Base-by-base conservation (phyloP, 2,113 vertebrate species). In the Cottus gobio region DNA sequence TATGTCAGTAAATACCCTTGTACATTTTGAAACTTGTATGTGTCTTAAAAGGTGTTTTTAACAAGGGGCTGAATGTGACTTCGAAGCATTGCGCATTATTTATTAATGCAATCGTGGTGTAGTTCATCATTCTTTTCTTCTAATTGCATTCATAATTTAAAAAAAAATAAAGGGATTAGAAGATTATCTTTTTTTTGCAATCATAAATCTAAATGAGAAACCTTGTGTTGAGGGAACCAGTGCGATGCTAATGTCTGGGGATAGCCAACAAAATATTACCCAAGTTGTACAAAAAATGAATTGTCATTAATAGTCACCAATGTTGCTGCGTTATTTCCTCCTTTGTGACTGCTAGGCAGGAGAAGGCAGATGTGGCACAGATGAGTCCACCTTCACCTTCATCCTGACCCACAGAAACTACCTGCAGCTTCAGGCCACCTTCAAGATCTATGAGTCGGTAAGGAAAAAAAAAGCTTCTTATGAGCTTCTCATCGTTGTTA, bases 351-450 rank as follows among this genome's bases (percentile, higher is more conserved):
- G 9, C 30, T 85, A 96, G 95, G 95, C 95, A 37, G 95, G 95
- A 68, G 95, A 96, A 80, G 93, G 91, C 44, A 87, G 93, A 56
- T 96, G 95, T 70, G 95, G 95, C 50, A 96, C 95, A 1, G 95
- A 96, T 15, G 95, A 96, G 89, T 92, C 94, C 0, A 95, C 94
- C 50, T 96, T 96, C 84, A 95, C 75, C 87, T 86, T 77, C 89
- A 93, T 95, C 86, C 93, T 96, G 85, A 85, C 93, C 2, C 93
- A 94, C 89, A 95, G 94, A 88, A 96, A 96, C 93, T 95, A 96
- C 91, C 54, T 95, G 86, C 95, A 96, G 90, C 95, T 96, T 30
- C 95, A 96, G 89, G 94, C 95, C 90, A 95, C 93, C 36, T 96
- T 96, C 66, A 96, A 95, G 77, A 58, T 65, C 60, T 96, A 96